Base-by-base conservation (phyloP, 2,797 vertebrate genomes). In the Macropodus opercularis region DNA sequence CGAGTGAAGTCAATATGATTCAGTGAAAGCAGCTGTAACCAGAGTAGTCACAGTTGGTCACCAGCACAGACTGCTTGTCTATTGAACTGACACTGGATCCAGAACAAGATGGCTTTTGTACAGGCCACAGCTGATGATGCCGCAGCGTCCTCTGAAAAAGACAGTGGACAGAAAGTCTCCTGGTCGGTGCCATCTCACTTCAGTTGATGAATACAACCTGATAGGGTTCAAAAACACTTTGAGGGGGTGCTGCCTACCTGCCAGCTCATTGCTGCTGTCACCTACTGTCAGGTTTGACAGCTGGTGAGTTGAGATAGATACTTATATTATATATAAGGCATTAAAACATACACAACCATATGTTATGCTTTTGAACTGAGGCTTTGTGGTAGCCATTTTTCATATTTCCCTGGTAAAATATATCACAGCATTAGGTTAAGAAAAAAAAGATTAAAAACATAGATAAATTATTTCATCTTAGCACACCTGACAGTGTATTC, bases 201-300 rank as follows among this genome's bases (percentile, higher is more conserved):
- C 74, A 47, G 69, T 61, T 79, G 79, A 87, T 78, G 70, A 87
- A 77, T 63, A 85, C 63, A 80, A 89, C 72, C 72, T 70, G 87
- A 87, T 90, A 81, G 71, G 65, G 66, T 62, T 69, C 34, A 57
- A 53, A 64, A 51, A 79, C 21, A 49, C 69, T 69, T 47, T 56
- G 51, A 67, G 63, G 69, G 71, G 68, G 62, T 15, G 56, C 57
- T 58, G 69, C 52, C 70, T 72, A n/a, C n/a, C n/a, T n/a, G n/a
- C n/a, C n/a, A n/a, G n/a, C n/a, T n/a, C n/a, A n/a, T n/a, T n/a
- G n/a, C n/a, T n/a, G n/a, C n/a, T n/a, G n/a, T n/a, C n/a, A n/a
- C n/a, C n/a, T n/a, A n/a, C n/a, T n/a, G n/a, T n/a, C n/a, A n/a
- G n/a, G 69, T 55, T 62, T 21, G 42, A 51, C 65, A 46, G 63